Base-by-base conservation (phyloP, 2,113 vertebrate species). In the Isurus oxyrinchus region DNA sequence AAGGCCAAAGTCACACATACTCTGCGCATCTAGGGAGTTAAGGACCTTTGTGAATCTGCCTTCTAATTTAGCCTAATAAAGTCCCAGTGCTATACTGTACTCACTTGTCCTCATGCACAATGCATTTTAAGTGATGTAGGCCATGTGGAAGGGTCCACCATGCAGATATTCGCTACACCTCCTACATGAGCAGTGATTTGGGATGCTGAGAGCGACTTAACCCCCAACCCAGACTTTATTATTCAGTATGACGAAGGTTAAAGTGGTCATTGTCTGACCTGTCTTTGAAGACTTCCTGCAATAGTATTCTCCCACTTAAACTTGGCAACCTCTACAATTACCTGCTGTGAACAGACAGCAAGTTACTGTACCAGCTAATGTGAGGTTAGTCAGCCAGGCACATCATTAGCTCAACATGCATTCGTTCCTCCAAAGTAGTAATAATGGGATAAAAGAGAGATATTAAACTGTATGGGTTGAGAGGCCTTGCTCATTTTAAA, bases 301-400 rank as follows among this genome's bases (percentile, higher is more conserved):
- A n/a, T n/a, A 14, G 59, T 57, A 35, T n/a, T 91, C 31, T 31
- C 59, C 55, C 88, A 35, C 53, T 31, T 59, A 91, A 57, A 35
- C 55, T 91, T 91, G 88, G 55, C 88, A 91, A 91, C 88, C 27
- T 5, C 55, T 59, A 31, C 88, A 59, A 57, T 91, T 91, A 91
- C 55, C 55, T 57, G 27, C 53, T 35, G 27, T 91, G 88, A 91
- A 13, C 27, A 59, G 21, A 14, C 88, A 59, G 88, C 53, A 8
- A 59, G 27, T 91, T 59, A 35, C 88, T 91, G 88, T 13, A 57
- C 27, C 55, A 91, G 55, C 53, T 57, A 55, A 35, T 59, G 55
- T 35, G 25, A 35, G 88, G 59, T 91, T 35, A 91, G 27, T 57
- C 88, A 90, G 55, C 53, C 53, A 27, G 79, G 49, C 49, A 3